Percentiles rank a stretch among this genome's conserved stretches.
phyloP scores from a whole-genome alignment of 2,797 vertebrate species.

The Parauchenoglanis punctatus region DNA sequence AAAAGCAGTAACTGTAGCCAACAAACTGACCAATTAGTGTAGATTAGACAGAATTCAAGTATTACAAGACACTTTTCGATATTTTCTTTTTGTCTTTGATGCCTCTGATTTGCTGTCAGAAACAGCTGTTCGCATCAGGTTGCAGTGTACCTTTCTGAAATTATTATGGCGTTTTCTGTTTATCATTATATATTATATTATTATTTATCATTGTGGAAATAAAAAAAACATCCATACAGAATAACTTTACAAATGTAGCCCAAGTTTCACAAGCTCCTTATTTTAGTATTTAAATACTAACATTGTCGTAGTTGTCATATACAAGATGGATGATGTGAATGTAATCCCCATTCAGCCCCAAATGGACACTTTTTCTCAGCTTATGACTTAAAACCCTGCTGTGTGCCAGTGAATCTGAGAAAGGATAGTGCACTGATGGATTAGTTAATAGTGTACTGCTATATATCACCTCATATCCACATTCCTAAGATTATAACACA shows the following conservation, averaged over 20 bases:
- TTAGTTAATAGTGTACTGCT: slow-evolving; percentile 46
- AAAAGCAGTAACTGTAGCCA: background rate
- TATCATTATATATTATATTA: background rate
- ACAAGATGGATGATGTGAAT: background rate
- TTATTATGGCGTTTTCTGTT: background rate
- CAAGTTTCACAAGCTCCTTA: background rate
- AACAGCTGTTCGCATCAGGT: background rate
- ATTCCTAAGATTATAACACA: slow-evolving; percentile 53
- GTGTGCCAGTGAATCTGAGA: slow-evolving; percentile 1
- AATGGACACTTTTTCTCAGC: slow-evolving; percentile 12
- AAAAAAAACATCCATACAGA: background rate
- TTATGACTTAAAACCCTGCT: slow-evolving; percentile 12
- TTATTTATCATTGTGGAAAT: background rate
- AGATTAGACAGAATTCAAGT: background rate
- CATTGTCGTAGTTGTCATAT: background rate
- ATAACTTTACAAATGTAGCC: background rate
- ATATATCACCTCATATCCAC: slow-evolving; percentile 62
- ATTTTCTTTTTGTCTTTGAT: background rate
- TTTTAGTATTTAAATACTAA: background rate
- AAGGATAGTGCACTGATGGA: slow-evolving; percentile 46
- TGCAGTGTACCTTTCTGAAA: background rate
- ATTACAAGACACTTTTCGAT: background rate
- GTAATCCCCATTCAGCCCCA: background rate
- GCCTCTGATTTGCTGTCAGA: background rate
- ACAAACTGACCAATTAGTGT: background rate